phyloP scores from a whole-genome alignment of 1,140 invertebrate species.

The Bombus haemorrhoidalis region DNA sequence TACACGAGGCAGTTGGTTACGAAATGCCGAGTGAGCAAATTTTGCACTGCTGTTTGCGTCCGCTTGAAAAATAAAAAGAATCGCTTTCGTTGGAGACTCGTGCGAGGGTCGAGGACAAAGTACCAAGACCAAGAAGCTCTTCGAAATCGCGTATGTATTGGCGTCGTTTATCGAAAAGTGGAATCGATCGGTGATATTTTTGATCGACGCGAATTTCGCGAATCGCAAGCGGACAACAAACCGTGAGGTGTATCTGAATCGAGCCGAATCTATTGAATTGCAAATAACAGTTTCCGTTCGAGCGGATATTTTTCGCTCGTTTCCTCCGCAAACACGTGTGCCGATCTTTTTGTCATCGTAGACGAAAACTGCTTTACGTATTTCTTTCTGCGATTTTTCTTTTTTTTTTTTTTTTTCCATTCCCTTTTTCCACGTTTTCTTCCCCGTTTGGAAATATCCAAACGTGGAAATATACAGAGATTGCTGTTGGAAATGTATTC shows the following conservation, averaged over 20 bases:
- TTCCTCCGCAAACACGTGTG: not conserved
- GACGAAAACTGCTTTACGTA: not conserved
- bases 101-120: not conserved
- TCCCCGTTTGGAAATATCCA: not conserved
- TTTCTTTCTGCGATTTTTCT: not conserved
- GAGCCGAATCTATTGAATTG: not conserved
- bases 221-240: too few relatives aligned
- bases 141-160: not conserved
- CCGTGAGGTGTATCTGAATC: not conserved
- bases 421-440: not conserved
- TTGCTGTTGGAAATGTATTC: not conserved
- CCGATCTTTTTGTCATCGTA: not conserved
- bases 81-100: not conserved
- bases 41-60: not conserved
- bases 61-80: not conserved
- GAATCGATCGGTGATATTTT: not conserved
- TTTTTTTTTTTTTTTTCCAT: not conserved
- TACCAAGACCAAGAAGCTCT: not conserved
- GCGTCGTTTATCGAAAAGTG: not conserved
- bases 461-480: not conserved
- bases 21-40: not conserved
- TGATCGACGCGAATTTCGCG: not conserved
- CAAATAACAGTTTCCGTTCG: conserved; percentile 1
- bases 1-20: not conserved
- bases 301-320: not conserved